Evolutionary conservation across 2,888 invertebrate genomes (phyloP).

Genomic region (Orgyia antiqua): DNA sequence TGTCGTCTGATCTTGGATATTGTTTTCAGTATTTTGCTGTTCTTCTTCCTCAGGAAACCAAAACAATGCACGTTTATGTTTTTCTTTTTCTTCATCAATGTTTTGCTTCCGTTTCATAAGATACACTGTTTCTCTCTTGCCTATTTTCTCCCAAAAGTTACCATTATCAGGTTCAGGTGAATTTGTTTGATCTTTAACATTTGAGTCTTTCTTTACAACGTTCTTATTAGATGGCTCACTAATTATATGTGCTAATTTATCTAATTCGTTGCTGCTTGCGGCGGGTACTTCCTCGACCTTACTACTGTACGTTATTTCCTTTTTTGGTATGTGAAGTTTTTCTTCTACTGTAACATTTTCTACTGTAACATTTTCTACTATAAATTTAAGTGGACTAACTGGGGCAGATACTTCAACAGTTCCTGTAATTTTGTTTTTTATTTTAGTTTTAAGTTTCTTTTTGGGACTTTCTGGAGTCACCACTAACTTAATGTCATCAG

Average conservation of each 20-base stretch:
- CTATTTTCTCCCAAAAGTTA: constrained; percentile 83
- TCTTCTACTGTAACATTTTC: constrained; percentile 80
- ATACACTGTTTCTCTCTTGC: constrained; percentile 81
- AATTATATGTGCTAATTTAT: too few species aligned
- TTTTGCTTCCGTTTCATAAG: constrained; percentile 76
- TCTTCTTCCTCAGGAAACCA: constrained; percentile 58
- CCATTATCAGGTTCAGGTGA: constrained; percentile 66
- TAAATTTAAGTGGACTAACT: constrained; percentile 69
- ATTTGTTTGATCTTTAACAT: constrained; percentile 26
- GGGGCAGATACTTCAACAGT: constrained; percentile 71
- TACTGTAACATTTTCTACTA: constrained; percentile 75
- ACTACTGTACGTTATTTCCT: constrained; percentile 57
- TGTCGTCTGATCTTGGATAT: too few species aligned
- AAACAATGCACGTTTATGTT: constrained; percentile 48
- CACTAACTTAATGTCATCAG: constrained; percentile 14
- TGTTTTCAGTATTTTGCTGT: constrained; percentile 5
- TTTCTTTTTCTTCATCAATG: constrained; percentile 58
- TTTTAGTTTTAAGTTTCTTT: constrained; percentile 47
- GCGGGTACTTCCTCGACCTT: constrained; percentile 37
- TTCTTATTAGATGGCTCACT: constrained; percentile 32
- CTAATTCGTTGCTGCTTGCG: constrained; percentile 14
- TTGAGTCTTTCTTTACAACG: constrained; percentile 24
- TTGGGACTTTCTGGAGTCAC: constrained; percentile 41
- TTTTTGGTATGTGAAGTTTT: constrained; percentile 48
- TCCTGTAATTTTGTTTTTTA: constrained; percentile 75